Evolutionary conservation across 92 coral and sea anemone species (phyloP).

Genomic region (Zoanthus gigantus): DNA sequence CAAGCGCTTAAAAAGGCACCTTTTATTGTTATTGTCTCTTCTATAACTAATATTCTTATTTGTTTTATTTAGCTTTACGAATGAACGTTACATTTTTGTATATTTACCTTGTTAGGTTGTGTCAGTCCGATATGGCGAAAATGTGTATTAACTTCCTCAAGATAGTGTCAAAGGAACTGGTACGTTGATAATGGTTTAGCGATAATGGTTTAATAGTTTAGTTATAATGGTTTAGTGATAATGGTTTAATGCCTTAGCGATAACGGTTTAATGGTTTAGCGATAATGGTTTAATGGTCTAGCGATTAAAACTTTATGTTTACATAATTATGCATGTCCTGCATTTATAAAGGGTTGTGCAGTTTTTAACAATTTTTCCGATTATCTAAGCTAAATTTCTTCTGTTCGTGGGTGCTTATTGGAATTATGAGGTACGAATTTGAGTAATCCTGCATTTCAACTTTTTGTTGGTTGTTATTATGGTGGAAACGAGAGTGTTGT

Average conservation of each 20-base stretch:
- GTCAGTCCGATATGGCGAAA: constrained; percentile 97
- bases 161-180: constrained; percentile 92
- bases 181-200: constrained; percentile 37
- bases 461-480: not conserved
- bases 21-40: not conserved
- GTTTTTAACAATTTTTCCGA: too few species aligned
- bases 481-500: not conserved
- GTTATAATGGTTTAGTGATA: not conserved
- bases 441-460: not conserved
- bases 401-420: not conserved
- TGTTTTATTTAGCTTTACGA: not conserved
- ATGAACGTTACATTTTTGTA: not conserved
- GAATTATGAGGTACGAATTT: not conserved
- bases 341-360: too few species aligned
- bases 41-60: not conserved
- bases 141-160: constrained; percentile 96
- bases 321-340: too few species aligned
- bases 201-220: too few species aligned
- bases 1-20: too few species aligned
- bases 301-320: too few species aligned
- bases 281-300: not conserved
- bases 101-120: constrained; percentile 67
- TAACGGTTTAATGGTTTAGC: not conserved
- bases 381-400: not conserved
- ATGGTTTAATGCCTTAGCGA: not conserved